These are phyloP conservation scores for Chionis minor DNA, from an alignment of 2,113 vertebrate genomes.

Conservation along the genomic window DNA sequence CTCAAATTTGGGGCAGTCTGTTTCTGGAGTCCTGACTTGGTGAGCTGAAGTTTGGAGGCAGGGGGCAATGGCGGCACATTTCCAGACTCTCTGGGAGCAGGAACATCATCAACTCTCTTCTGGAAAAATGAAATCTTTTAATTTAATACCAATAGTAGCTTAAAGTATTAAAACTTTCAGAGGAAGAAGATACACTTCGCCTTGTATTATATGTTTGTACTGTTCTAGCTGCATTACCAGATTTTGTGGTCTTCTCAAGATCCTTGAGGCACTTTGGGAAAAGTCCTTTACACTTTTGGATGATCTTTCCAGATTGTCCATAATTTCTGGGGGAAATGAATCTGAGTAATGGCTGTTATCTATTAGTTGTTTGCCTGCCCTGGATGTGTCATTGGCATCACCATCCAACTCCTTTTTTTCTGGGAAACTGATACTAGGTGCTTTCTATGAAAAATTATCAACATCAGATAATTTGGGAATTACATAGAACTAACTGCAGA, in stretches of 20 bases:
- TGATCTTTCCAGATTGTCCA: not conserved
- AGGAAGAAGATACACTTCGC: not conserved
- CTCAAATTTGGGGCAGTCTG: not conserved
- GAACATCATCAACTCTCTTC: not conserved
- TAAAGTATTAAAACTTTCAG: not conserved
- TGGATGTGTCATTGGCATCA: not conserved
- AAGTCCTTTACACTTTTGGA: not conserved
- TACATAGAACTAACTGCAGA: not conserved
- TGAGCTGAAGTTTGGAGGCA: not conserved
- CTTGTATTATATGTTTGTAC: not conserved
- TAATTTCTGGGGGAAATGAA: not conserved
- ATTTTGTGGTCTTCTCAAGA: not conserved
- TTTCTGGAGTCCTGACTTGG: not conserved
- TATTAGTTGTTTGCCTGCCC: not conserved
- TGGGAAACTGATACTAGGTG: not conserved
- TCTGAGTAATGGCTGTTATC: not conserved
- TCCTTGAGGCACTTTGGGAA: not conserved
- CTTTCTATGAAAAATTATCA: not conserved
- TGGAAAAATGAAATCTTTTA: not conserved
- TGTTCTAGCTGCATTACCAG: not conserved
- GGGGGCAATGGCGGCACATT: rapidly evolving
- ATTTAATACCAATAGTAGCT: not conserved
- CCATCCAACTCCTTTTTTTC: not conserved
- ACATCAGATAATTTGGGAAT: not conserved
- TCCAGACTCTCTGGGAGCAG: not conserved